Conservation (phyloP, 2,113 vertebrate genomes). For the Ardeotis arabs region DNA sequence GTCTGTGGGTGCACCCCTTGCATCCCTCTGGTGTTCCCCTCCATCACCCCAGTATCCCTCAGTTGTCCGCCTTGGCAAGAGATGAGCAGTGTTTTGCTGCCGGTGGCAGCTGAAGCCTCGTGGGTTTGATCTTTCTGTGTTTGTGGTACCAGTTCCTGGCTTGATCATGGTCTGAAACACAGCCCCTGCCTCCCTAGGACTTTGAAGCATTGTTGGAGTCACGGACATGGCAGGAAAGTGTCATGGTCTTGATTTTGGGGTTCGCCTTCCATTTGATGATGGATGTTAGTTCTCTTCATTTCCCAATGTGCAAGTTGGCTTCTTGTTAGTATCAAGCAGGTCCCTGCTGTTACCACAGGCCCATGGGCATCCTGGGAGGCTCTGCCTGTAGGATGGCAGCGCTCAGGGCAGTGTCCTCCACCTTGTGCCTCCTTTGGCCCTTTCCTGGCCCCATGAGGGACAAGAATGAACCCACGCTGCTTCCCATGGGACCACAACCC, state of each 20-base stretch:
- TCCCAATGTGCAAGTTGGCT: neutral
- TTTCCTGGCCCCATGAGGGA: neutral
- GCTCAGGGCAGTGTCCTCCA: neutral
- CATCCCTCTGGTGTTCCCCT: neutral
- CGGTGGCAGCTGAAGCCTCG: neutral
- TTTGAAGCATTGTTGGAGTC: neutral
- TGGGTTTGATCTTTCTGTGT: neutral
- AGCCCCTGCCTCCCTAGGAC: rapidly evolving
- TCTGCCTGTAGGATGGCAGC: neutral
- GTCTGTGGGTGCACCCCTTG: neutral
- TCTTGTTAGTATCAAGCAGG: rapidly evolving
- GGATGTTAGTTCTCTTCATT: neutral
- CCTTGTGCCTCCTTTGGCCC: neutral
- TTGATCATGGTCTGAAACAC: neutral
- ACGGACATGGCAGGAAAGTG: rapidly evolving
- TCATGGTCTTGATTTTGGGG: rapidly evolving
- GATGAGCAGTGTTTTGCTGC: neutral
- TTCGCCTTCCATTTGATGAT: neutral
- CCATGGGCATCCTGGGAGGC: rapidly evolving
- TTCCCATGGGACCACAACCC: neutral
- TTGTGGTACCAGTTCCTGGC: neutral
- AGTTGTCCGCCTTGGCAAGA: neutral
- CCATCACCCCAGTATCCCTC: neutral
- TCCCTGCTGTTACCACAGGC: neutral
- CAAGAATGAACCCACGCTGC: rapidly evolving